Percentiles rank a stretch among this genome's conserved stretches.
These are phyloP conservation scores for Carcina quercana DNA, from an alignment of 2,888 invertebrate genomes.

Conservation along the genomic window DNA sequence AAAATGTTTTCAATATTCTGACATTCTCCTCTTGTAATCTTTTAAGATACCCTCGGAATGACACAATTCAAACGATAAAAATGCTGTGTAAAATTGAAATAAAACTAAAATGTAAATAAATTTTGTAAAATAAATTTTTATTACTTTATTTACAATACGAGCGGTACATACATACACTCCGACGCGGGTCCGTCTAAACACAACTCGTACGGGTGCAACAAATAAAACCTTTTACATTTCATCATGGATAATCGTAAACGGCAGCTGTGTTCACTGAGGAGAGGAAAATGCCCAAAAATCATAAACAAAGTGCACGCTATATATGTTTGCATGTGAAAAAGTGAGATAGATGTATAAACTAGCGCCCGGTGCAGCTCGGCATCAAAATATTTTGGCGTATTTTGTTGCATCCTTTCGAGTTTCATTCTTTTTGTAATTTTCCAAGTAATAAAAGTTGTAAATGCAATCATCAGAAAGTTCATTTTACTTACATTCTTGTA, in stretches of 20 bases:
- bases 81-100: conserved; percentile 31
- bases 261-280: conserved; percentile 17
- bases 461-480: no score
- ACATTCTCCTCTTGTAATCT: no score
- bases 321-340: neutral
- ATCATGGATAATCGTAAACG: conserved; percentile 6
- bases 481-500: no score
- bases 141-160: conserved; percentile 69
- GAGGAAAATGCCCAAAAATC: neutral
- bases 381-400: no score
- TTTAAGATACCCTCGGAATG: no score
- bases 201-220: conserved; percentile 37
- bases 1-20: no score
- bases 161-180: conserved; percentile 53
- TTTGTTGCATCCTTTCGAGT: no score
- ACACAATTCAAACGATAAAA: no score
- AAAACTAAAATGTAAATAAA: conserved; percentile 39
- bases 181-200: conserved; percentile 47
- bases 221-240: conserved; percentile 16
- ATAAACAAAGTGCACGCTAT: neutral
- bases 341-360: neutral
- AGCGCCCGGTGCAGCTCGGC: no score
- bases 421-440: no score
- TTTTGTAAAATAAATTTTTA: conserved; percentile 67
- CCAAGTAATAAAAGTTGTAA: no score